phyloP scores from a whole-genome alignment of 2,113 vertebrate species.

The Psophia crepitans region DNA sequence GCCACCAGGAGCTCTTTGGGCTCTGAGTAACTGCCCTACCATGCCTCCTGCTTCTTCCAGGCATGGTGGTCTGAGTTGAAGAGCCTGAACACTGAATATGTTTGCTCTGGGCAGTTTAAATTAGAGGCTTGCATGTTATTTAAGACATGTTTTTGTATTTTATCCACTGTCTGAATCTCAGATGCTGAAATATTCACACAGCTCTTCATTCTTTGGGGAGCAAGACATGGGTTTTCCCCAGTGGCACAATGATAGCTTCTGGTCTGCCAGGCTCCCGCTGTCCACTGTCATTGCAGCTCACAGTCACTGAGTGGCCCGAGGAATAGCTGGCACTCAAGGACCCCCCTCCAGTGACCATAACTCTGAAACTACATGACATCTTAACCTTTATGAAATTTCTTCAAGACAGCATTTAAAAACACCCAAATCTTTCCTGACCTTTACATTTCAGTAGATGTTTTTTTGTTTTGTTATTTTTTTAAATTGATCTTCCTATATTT shows the following conservation, averaged over 20 bases:
- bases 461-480: conserved; percentile 70
- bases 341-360: conserved; percentile 73
- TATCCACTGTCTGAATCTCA: not conserved
- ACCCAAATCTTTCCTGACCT: conserved; percentile 87
- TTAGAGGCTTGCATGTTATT: conserved; percentile 17
- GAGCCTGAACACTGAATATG: not conserved
- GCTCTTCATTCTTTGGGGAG: conserved; percentile 44
- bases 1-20: not conserved
- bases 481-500: conserved; percentile 80
- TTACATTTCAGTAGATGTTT: conserved; percentile 75
- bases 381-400: conserved; percentile 86
- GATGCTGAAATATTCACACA: conserved; percentile 8
- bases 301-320: conserved; percentile 76
- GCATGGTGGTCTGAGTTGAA: not conserved
- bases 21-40: not conserved
- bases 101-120: conserved; percentile 8
- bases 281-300: conserved; percentile 80
- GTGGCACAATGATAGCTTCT: conserved; percentile 68
- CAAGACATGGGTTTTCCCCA: conserved; percentile 42
- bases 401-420: conserved; percentile 87
- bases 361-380: conserved; percentile 84
- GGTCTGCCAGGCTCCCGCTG: conserved; percentile 78
- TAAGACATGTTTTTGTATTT: conserved; percentile 36
- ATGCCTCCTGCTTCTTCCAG: not conserved
- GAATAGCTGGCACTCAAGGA: conserved; percentile 72